Base-by-base conservation (phyloP, 2,113 vertebrate genomes). In the Brienomyrus brachyistius region DNA sequence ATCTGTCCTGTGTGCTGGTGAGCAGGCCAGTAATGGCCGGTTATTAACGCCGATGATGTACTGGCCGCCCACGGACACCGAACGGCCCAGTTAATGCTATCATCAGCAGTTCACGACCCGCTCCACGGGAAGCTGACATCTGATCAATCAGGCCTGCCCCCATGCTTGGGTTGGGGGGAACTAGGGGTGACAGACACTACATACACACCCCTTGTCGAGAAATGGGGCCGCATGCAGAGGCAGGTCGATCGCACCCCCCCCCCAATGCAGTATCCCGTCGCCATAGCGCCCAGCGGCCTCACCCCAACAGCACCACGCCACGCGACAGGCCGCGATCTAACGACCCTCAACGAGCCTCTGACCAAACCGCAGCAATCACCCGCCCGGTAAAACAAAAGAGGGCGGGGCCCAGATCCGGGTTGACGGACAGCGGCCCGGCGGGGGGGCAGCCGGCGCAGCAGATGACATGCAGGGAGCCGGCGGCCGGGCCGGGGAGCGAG, bases 401-500 rank as follows among this genome's bases (percentile, higher is more conserved):
- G 50, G 89, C 52, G 80, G 52, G 8, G 52, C 54, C 27, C 40
- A 23, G 66, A 31, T 5, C 31, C 23, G 4, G 8, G 11, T 45
- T 89, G 89, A 89, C 4, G 51, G 89, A 85, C 89, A 89, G 50
- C 48, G 35, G 35, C 89, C 77, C 52, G 17, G 52, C 15, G 43
- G 89, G 80, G 88, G 19, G 6, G 51, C 21, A 11, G 52, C 23
- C 19, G n/a, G 80, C 8, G 8, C 13, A 27, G 88, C 96, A 97
- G 96, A 96, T 97, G 97, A 97, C 96, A 96, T 93, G 85, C 91
- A 91, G 91, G 91, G 91, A 89, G 89, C 85, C 91, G 86, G 89
- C 90, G 62, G 59, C 2, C 54, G 43, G 47, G 23, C 59, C 91
- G 92, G 40, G 90, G 93, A 92, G 94, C 93, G 94, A 97, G 97